Evolutionary conservation across 2,888 invertebrate species (phyloP), one percentile per base, ranked within the genome.

Genomic region (Epinotia ramella): DNA sequence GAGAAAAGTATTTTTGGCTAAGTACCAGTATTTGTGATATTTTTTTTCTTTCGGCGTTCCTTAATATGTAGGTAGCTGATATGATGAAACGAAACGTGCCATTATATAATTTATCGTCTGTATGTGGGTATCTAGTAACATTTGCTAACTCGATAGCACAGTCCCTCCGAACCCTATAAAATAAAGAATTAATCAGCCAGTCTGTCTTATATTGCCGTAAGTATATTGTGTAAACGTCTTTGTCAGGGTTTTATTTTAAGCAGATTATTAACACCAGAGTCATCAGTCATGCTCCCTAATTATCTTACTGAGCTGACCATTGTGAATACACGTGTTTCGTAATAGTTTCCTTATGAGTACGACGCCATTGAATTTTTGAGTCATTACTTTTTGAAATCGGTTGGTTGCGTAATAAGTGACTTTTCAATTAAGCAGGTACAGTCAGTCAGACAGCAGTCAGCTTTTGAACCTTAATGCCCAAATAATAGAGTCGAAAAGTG

Each of bases 251-350:
- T 53, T 16, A 66, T 66, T 28, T 66, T n/a, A 49, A 64, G 24
- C 44, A 24, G 28, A 9, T 67, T 40, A 46, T 13, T 49, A 16
- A 18, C 18, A 7, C 11, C 11, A 40, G 5, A 40, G 59, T 60
- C 75, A 71, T 75, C 33, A 75, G 56, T 75, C 75, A 75, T 53
- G 24, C 18, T 73, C 4, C 70, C 70, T 75, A 75, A 75, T 71
- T 66, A 71, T 60, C 60, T 65, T 56, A 56, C 49, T n/a, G 24
- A n/a, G 11, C 12, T 74, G 40, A 69, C 74, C 69, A 71, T 63
- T 56, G 33, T 57, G 64, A 20, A 49, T 64, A 64, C 24, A 18
- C 33, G 9, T 53, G 65, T 70, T 63, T 69, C 69, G 69, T 74
- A 74, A 74, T 33, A 59, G 24, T 24, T 33, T 57, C 64, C 57